These are phyloP conservation scores for Biston betularia DNA, from an alignment of 2,888 invertebrate species.

Conservation along the genomic window DNA sequence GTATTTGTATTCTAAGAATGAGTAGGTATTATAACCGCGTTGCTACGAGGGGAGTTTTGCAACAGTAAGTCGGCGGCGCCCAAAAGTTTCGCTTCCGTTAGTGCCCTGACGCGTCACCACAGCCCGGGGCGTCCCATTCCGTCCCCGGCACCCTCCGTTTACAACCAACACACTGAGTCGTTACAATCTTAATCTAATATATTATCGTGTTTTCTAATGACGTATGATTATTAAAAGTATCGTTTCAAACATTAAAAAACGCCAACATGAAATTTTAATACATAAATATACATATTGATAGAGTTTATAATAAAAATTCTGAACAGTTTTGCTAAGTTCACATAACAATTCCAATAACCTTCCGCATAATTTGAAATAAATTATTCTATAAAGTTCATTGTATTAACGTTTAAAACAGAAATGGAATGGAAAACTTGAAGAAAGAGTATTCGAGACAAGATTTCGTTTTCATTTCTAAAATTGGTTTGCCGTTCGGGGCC, in stretches of 20 bases:
- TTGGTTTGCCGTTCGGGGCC: constrained; percentile 6
- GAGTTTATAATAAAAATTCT: neutral
- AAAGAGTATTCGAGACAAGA: constrained; percentile 6
- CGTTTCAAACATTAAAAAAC: neutral
- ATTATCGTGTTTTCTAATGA: neutral
- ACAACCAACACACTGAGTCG: constrained; percentile 8
- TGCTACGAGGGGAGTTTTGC: constrained; percentile 23
- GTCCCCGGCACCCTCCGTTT: constrained; percentile 16
- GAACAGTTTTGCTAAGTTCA: too few species aligned
- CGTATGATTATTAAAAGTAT: too few species aligned
- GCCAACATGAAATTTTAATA: neutral
- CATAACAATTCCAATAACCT: too few species aligned
- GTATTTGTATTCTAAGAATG: neutral
- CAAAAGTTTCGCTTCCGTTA: constrained; percentile 58
- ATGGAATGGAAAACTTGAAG: constrained; percentile 17
- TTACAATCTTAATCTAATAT: constrained; percentile 12
- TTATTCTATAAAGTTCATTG: neutral
- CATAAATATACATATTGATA: neutral
- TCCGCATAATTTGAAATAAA: neutral
- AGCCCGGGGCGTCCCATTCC: constrained; percentile 22
- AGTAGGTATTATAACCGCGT: neutral
- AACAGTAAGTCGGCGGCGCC: constrained; percentile 41
- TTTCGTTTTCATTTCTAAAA: constrained; percentile 14
- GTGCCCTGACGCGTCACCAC: constrained; percentile 47
- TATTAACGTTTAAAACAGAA: constrained; percentile 6